A percentile compares a stretch with the other conserved stretches of the same genome.
Conservation (phyloP, 2,888 invertebrate species). For the Meteorus cinctellus region DNA sequence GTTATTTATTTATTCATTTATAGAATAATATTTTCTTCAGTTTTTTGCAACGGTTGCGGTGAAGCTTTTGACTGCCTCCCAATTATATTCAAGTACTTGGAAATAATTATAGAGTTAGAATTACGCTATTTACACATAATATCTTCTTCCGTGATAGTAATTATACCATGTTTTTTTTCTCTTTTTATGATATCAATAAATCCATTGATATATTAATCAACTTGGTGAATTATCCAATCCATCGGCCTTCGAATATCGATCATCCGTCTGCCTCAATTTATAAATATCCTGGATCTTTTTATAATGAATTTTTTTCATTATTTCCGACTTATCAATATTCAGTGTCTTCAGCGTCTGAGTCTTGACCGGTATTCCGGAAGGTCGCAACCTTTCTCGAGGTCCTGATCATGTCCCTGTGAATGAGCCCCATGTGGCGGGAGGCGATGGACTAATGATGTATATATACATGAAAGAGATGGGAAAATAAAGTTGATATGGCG, state of each 20-base stretch:
- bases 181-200: background rate
- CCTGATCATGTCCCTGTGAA: constrained; percentile 51
- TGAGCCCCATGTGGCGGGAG: constrained; percentile 34
- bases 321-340: constrained; percentile 5
- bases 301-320: constrained; percentile 12
- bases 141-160: constrained; percentile 19
- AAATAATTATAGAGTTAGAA: background rate
- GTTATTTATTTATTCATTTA: background rate
- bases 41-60: constrained; percentile 31
- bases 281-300: constrained; percentile 15
- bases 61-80: constrained; percentile 11
- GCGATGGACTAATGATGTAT: background rate
- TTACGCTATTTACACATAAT: background rate
- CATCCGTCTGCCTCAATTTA: constrained; percentile 18
- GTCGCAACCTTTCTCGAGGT: constrained; percentile 67
- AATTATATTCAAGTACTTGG: constrained; percentile 17
- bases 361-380: constrained; percentile 69
- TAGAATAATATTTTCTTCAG: constrained; percentile 11
- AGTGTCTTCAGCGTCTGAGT: constrained; percentile 39
- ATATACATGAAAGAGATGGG: constrained; percentile 16
- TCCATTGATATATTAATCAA: background rate
- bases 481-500: background rate
- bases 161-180: constrained; percentile 19
- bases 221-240: background rate
- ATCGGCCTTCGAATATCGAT: constrained; percentile 3